These are phyloP conservation scores for Tigriopus californicus DNA, from an alignment of 2,888 invertebrate species.

Conservation along the genomic window DNA sequence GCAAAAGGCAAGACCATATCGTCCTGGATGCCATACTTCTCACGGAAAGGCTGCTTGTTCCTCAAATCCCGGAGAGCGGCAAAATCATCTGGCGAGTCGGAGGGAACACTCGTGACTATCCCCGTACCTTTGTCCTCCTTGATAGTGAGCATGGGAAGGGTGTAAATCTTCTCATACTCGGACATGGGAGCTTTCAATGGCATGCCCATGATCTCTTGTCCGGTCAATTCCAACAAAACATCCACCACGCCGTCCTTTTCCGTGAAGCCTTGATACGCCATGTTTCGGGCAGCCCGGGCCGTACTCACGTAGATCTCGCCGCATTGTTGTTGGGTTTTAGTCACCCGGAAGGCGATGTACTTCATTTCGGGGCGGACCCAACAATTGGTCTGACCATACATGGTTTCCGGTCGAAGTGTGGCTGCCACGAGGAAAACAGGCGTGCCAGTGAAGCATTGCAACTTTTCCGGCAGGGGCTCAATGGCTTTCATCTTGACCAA, in stretches of 20 bases:
- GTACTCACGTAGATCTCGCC: constrained; percentile 70
- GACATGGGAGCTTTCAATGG: constrained; percentile 68
- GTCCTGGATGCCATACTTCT: constrained; percentile 73
- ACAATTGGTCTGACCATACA: constrained; percentile 99
- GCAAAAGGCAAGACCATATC: constrained; percentile 52
- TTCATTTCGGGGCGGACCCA: constrained; percentile 90
- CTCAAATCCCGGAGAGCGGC: constrained; percentile 85
- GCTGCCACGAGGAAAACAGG: constrained; percentile 77
- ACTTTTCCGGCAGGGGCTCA: constrained; percentile 11
- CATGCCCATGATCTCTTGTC: constrained; percentile 61
- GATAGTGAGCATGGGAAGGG: constrained; percentile 91
- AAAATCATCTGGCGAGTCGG: constrained; percentile 96
- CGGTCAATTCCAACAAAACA: constrained; percentile 45
- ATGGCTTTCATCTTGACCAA: constrained; percentile 75
- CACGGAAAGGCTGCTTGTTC: constrained; percentile 75
- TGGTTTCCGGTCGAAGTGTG: constrained; percentile 94
- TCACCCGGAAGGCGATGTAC: constrained; percentile 50
- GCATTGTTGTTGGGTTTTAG: not conserved
- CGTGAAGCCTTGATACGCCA: constrained; percentile 86
- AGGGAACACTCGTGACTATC: constrained; percentile 91
- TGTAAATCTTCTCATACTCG: constrained; percentile 60
- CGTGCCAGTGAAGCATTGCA: constrained; percentile 29
- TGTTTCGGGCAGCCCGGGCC: constrained; percentile 70
- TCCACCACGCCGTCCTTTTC: constrained; percentile 54
- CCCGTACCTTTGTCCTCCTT: constrained; percentile 51